Percentiles rank a stretch among this genome's conserved stretches.
phyloP scores from a whole-genome alignment of 2,888 invertebrate genomes.

The Pterobdella sp. region DNA sequence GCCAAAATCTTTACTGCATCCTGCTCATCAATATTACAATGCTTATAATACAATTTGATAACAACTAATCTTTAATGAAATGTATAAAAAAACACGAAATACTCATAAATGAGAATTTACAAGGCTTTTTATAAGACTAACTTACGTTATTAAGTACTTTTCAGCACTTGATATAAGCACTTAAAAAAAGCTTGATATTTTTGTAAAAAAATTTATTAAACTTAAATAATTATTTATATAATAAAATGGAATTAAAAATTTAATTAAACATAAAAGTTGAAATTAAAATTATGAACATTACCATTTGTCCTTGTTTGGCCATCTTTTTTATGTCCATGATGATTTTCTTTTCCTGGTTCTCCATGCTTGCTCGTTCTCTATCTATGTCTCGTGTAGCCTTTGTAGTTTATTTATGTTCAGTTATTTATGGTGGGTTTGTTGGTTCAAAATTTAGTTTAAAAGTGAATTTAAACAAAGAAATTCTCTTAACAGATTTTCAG shows the following conservation, averaged over 20 bases:
- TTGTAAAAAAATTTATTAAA: neutral
- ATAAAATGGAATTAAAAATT: neutral
- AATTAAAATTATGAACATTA: too few species aligned
- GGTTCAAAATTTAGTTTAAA: too few species aligned
- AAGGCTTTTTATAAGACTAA: too few species aligned
- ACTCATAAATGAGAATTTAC: neutral
- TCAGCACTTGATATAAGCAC: too few species aligned
- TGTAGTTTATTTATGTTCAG: neutral
- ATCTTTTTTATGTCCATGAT: slow-evolving; percentile 96
- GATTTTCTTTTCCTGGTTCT: slow-evolving; percentile 96
- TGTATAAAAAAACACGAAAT: neutral
- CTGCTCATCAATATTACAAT: slow-evolving; percentile 52
- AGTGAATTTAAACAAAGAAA: too few species aligned
- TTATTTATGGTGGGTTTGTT: too few species aligned
- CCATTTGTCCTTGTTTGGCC: slow-evolving; percentile 98
- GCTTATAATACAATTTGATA: neutral
- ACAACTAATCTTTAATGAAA: neutral
- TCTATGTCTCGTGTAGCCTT: slow-evolving; percentile 90
- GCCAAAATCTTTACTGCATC: slow-evolving; percentile 99
- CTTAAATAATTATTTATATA: neutral
- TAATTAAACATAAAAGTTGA: neutral
- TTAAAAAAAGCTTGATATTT: too few species aligned
- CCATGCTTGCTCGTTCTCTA: slow-evolving; percentile 81
- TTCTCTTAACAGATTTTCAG: too few species aligned
- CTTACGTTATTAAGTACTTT: too few species aligned